Percentiles rank a stretch among this genome's conserved stretches.
Conservation (phyloP, 2,888 invertebrate genomes). For the Ellobium chinense region DNA sequence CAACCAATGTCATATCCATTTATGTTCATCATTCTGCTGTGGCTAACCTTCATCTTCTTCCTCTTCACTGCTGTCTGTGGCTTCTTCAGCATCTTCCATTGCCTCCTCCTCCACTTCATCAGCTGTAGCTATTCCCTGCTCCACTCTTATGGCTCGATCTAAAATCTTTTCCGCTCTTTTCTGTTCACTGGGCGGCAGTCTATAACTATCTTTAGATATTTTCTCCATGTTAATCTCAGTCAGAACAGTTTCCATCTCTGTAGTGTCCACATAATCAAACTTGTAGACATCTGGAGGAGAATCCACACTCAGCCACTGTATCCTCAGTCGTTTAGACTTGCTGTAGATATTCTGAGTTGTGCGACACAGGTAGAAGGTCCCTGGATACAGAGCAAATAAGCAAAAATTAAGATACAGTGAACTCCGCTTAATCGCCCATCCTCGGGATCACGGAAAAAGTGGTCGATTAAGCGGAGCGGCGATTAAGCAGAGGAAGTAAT, state of each 20-base stretch:
- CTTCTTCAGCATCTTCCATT: conserved; percentile 52
- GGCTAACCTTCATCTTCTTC: conserved; percentile 53
- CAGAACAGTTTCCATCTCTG: conserved; percentile 81
- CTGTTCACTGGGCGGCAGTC: conserved; percentile 87
- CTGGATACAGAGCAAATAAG: conserved; percentile 58
- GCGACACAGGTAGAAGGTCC: conserved; percentile 86
- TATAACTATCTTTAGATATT: conserved; percentile 86
- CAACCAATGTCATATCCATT: too few relatives aligned
- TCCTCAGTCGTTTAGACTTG: conserved; percentile 88
- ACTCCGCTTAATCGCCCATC: too few relatives aligned
- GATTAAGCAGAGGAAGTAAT: too few relatives aligned
- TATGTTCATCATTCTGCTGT: too few relatives aligned
- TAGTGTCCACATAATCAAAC: conserved; percentile 93
- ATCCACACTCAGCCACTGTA: conserved; percentile 87
- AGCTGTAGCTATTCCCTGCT: conserved; percentile 65
- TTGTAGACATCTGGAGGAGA: conserved; percentile 84
- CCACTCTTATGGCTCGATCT: conserved; percentile 86
- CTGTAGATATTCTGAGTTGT: conserved; percentile 93
- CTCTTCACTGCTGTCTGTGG: conserved; percentile 49
- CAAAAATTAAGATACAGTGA: too few relatives aligned
- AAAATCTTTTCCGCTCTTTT: conserved; percentile 90
- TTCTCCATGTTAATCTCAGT: conserved; percentile 90
- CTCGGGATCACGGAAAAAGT: too few relatives aligned
- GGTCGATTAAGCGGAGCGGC: too few relatives aligned
- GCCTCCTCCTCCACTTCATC: conserved; percentile 55